Percentiles rank a stretch among this genome's conserved stretches.
Conservation (phyloP, 2,113 vertebrate genomes). For the Nothobranchius kuhntae region DNA sequence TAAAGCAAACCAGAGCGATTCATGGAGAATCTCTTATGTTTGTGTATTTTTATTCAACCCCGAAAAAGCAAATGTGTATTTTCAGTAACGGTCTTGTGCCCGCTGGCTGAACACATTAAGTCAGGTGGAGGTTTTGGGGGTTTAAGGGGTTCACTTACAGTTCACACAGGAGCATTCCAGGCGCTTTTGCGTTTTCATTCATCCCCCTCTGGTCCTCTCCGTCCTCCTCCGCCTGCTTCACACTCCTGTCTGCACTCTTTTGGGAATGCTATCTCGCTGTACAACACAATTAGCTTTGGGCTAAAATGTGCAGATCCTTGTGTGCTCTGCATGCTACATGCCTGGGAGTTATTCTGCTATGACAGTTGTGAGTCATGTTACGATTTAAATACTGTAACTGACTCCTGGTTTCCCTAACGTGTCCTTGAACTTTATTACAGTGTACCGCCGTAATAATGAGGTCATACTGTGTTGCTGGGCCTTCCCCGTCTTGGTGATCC, state of each 20-base stretch:
- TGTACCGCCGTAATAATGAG: slow-evolving; percentile 6
- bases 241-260: neutral
- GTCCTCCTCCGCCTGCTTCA: neutral
- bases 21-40: neutral
- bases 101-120: slow-evolving; percentile 54
- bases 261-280: slow-evolving; percentile 44
- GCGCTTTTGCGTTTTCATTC: slow-evolving; percentile 67
- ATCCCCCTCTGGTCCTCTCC: slow-evolving; percentile 21
- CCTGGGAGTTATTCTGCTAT: slow-evolving; percentile 8
- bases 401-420: slow-evolving; percentile 8
- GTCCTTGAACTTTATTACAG: slow-evolving; percentile 12
- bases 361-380: slow-evolving; percentile 16
- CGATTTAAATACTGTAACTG: slow-evolving; percentile 23
- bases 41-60: slow-evolving; percentile 36
- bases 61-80: slow-evolving; percentile 50
- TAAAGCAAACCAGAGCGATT: slow-evolving; percentile 15
- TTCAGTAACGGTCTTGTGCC: slow-evolving; percentile 58
- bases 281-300: slow-evolving; percentile 7
- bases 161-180: slow-evolving; percentile 71
- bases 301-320: slow-evolving; percentile 12
- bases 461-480: neutral
- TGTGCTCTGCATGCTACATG: slow-evolving; percentile 7
- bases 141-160: slow-evolving; percentile 81
- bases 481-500: slow-evolving; percentile 13
- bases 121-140: slow-evolving; percentile 71